Evolutionary conservation across 2,888 invertebrate genomes (phyloP), one percentile per base, ranked within the genome.

Genomic region (Subacronicta megacephala): DNA sequence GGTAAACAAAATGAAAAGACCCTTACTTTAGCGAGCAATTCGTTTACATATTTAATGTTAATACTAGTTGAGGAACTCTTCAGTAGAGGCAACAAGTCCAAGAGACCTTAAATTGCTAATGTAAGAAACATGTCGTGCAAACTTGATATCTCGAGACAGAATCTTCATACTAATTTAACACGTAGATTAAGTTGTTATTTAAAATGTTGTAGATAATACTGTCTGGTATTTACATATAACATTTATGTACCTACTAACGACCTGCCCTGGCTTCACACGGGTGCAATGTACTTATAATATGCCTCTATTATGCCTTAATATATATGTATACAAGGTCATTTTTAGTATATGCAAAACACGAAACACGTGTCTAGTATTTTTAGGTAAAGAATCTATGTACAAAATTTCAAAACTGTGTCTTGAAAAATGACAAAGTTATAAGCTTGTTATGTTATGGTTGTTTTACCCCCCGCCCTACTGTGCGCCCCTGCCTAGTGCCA

Each of bases 91-190:
- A n/a, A 43, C 38, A 43, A 58, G 46, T 64, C 46, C 59, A 47
- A 29, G 55, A 54, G 42, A 72, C 51, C 55, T 57, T 74, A 54
- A 59, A 52, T 65, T 59, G 47, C 47, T 62, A 74, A 72, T 71
- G 66, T 66, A 55, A 45, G 44, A 73, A 60, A 57, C 64, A 59
- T 65, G 62, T 72, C 43, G 46, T 33, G 58, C 37, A 52, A 69
- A 72, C 36, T 62, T 72, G 12, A 52, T 72, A 50, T 67, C 53
- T 55, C 43, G 36, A 54, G 37, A 66, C 67, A 20, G 40, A 55
- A 72, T 67, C 68, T 72, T 72, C 58, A 64, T 70, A 66, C 69
- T 66, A 62, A 72, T 61, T 71, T 65, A 53, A 51, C 64, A 52
- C 49, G 9, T 65, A 61, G 45, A 60, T 56, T 56, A 55, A 54